phyloP scores from a whole-genome alignment of 2,113 vertebrate genomes.

The Xiphophorus maculatus region DNA sequence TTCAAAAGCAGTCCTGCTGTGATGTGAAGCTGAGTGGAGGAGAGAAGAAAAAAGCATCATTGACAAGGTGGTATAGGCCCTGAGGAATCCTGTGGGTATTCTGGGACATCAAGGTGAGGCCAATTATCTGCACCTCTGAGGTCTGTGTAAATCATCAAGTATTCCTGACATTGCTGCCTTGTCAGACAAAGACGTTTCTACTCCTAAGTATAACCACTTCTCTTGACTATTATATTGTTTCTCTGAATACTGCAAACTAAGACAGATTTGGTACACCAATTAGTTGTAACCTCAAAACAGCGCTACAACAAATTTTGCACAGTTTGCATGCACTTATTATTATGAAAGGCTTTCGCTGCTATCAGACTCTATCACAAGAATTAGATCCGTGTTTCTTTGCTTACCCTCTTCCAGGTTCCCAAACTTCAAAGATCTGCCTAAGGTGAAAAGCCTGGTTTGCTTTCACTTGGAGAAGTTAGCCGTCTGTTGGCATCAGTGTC shows the following conservation, averaged over 20 bases:
- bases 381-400: slow-evolving; percentile 40
- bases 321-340: not conserved
- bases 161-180: not conserved
- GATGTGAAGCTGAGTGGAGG: no score
- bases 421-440: slow-evolving; percentile 67
- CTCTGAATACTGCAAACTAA: not conserved
- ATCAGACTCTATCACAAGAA: slow-evolving; percentile 10
- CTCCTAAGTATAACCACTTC: not conserved
- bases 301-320: not conserved
- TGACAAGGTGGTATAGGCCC: no score
- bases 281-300: slow-evolving; percentile 8
- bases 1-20: no score
- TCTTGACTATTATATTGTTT: not conserved
- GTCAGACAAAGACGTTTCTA: not conserved
- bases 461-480: slow-evolving; percentile 65
- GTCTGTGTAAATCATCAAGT: not conserved
- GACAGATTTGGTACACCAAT: slow-evolving; percentile 20
- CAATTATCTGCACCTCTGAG: not conserved
- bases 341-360: no score
- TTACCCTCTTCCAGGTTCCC: slow-evolving; percentile 58
- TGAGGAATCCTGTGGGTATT: not conserved
- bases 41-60: no score
- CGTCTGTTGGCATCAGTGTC: slow-evolving; percentile 72
- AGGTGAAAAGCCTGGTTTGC: slow-evolving; percentile 64
- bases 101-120: not conserved